Base-by-base conservation (phyloP, 2,888 invertebrate species). In the Toxonevra muliebris region DNA sequence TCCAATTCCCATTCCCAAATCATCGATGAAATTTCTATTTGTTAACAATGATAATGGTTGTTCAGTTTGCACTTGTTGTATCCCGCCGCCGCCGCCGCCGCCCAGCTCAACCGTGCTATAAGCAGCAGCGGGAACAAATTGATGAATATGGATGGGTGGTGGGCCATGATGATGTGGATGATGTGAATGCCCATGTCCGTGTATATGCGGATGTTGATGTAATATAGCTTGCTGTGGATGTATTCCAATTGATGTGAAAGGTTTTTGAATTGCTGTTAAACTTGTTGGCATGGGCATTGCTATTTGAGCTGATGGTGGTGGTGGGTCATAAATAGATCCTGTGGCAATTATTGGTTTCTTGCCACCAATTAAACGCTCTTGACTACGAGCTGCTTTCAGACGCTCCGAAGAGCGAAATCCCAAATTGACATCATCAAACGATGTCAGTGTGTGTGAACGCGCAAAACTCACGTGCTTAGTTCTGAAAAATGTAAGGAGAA, bases 391-490 rank as follows among this genome's bases (percentile, higher is more conserved):
- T 69, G 86, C 85, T 71, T 84, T 81, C 76, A 86, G 74, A 48
- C 85, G 82, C 74, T 80, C 86, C 86, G 86, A 79, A 76, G 86
- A 80, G 73, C 86, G 75, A 60, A 85, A 77, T 0, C 84, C 84
- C 78, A 87, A 70, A 62, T 87, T 86, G 53, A 87, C 86, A 80
- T 92, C 92, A 76, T 94, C 94, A 79, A 94, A 94, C 7, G 94
- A 94, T 41, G 94, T 93, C 74, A 94, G 85, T 0, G 95, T 95
- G 81, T 95, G 93, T 5, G 95, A 95, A 67, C 95, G 89, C 58
- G 95, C 94, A 80, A 96, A 96, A 77, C 94, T 95, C 45, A 96
- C 96, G 83, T 96, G 96, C 83, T 96, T 96, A 72, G 92, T 90
- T 83, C 93, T 93, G 86, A 17, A 84, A 54, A 40, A 42, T 48